Base-by-base conservation (phyloP, 92 coral and sea anemone genomes). In the Epizoanthus stellaris region DNA sequence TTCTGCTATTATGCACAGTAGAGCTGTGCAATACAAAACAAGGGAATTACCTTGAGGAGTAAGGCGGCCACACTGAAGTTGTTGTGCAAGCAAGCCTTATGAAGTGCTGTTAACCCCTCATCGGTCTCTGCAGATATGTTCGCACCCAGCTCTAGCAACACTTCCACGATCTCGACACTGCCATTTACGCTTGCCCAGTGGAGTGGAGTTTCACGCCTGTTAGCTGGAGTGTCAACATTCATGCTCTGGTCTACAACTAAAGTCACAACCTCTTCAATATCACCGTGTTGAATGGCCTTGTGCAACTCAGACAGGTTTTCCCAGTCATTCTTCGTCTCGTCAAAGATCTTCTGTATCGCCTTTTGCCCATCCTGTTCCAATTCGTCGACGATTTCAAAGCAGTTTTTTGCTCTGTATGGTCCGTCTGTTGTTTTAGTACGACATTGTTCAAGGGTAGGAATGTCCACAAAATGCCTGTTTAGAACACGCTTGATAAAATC, bases 121-220 rank as follows among this genome's bases (percentile, higher is more conserved):
- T 16, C 53, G 13, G 54, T 75, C 21, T 75, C 15, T 57, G 66
- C 81, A 4, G 66, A 15, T 34, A 34, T 58, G 30, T 76, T 66
- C 6, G 81, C 21, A 5, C 81, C 81, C 19, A 76, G 23, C 30
- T 58, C 15, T 30, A 57, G 3, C 34, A 76, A 58, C 7, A 66
- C n/a, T 6, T 25, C 5, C 19, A 58, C 81, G 10, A 58, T 23
- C 10, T 76, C 81, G 2, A 16, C 67, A 9, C 81, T 30, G n/a
- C 81, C 81, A 16, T 58, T 76, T 25, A 76, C 81, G 40, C 81
- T 57, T 76, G 81, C 81, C 81, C 81, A 76, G 67, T 76, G 68
- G 40, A 76, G 81, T 15, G 81, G 67, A 58, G 49, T 76, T 40
- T 76, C 81, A 4, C 65, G 16, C 5, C 63, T 57, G 52, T 36